phyloP scores from a whole-genome alignment of 2,797 vertebrate species.

The Sparus aurata region DNA sequence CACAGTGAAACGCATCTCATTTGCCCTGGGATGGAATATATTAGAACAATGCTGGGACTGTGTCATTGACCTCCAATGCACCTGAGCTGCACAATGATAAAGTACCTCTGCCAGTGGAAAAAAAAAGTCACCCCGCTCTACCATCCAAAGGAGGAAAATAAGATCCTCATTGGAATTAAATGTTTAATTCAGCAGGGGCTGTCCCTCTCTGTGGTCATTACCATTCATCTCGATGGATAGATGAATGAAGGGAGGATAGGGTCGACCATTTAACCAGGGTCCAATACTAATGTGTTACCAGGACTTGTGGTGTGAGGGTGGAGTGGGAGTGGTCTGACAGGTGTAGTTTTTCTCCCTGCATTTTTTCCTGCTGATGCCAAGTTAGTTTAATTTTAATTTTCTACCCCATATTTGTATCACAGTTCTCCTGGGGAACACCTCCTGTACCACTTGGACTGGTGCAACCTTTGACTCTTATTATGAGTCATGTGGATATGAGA shows the following conservation, averaged over 20 bases:
- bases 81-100: slow-evolving; percentile 78
- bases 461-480: slow-evolving; percentile 49
- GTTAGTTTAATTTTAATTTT: slow-evolving; percentile 20
- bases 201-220: slow-evolving; percentile 72
- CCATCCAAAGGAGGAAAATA: slow-evolving; percentile 60
- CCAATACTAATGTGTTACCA: slow-evolving; percentile 80
- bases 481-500: slow-evolving; percentile 11
- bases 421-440: background rate
- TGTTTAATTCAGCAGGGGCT: slow-evolving; percentile 82
- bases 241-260: slow-evolving; percentile 64
- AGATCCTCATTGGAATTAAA: slow-evolving; percentile 69
- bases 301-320: slow-evolving; percentile 45
- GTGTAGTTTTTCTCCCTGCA: slow-evolving; percentile 59
- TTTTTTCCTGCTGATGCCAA: slow-evolving; percentile 61
- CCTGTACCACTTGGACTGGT: background rate
- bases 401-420: background rate
- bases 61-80: slow-evolving; percentile 78
- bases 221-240: slow-evolving; percentile 71
- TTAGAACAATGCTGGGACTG: slow-evolving; percentile 73
- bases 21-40: slow-evolving; percentile 77
- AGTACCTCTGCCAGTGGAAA: slow-evolving; percentile 64
- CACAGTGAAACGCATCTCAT: slow-evolving; percentile 77
- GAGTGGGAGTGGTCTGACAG: slow-evolving; percentile 35
- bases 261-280: slow-evolving; percentile 68
- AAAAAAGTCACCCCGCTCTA: slow-evolving; percentile 47